Evolutionary conservation across 2,888 invertebrate genomes (phyloP).

Genomic region (Phyllotreta striolata): DNA sequence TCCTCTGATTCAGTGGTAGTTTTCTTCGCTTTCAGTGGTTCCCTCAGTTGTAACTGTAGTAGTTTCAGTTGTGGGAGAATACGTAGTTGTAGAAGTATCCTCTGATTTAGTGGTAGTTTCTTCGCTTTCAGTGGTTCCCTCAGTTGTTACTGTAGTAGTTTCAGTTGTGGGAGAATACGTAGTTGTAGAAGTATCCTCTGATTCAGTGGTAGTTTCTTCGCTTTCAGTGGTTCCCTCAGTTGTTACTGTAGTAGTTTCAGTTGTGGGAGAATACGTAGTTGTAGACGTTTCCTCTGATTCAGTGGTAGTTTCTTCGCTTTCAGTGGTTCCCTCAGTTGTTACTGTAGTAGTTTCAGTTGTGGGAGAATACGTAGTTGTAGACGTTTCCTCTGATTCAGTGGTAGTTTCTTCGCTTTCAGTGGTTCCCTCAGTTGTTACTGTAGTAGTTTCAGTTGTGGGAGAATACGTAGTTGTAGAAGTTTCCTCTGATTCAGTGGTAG

Average conservation of each 20-base stretch:
- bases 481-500: neutral
- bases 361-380: too few relatives aligned
- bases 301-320: neutral
- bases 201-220: neutral
- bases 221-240: neutral
- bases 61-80: neutral
- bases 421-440: neutral
- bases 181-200: too few relatives aligned
- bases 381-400: too few relatives aligned
- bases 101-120: neutral
- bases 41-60: too few relatives aligned
- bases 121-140: too few relatives aligned
- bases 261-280: too few relatives aligned
- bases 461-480: too few relatives aligned
- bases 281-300: too few relatives aligned
- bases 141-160: neutral
- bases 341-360: conserved; percentile 8
- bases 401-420: neutral
- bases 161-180: neutral
- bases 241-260: neutral
- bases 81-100: too few relatives aligned
- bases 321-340: neutral
- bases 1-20: neutral
- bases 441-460: neutral
- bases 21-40: neutral